Evolutionary conservation across 2,113 vertebrate species (phyloP).

Genomic region (Dinomys branickii): DNA sequence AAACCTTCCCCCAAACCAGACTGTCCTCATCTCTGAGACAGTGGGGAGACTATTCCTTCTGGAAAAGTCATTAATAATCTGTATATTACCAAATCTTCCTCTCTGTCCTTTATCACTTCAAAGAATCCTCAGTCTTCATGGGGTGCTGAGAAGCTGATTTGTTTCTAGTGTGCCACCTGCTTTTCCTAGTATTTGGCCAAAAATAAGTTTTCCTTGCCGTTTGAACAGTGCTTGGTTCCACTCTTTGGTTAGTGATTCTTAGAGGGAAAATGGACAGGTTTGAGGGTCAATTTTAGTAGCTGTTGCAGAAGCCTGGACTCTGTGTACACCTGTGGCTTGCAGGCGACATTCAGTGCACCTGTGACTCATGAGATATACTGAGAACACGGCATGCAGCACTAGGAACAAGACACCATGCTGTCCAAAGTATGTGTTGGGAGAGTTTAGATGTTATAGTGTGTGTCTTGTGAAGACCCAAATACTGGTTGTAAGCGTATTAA

Average conservation of each 20-base stretch:
- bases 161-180: background rate
- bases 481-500: background rate
- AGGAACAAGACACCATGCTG: too few relatives aligned
- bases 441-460: background rate
- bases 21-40: background rate
- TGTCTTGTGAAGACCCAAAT: background rate
- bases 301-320: background rate
- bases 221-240: background rate
- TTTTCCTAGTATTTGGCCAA: background rate
- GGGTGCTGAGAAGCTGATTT: background rate
- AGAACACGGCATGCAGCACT: accelerated
- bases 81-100: background rate
- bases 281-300: background rate
- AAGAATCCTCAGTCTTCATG: background rate
- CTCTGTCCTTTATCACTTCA: background rate
- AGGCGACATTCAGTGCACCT: background rate
- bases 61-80: background rate
- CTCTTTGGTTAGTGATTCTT: background rate
- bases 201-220: background rate
- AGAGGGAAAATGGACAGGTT: background rate
- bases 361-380: background rate
- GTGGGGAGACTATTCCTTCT: background rate
- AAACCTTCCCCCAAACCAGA: background rate
- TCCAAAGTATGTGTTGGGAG: background rate
- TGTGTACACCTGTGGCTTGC: too few relatives aligned